Conservation (phyloP, 2,888 invertebrate genomes). For the Acanthosepion pharaonis region DNA sequence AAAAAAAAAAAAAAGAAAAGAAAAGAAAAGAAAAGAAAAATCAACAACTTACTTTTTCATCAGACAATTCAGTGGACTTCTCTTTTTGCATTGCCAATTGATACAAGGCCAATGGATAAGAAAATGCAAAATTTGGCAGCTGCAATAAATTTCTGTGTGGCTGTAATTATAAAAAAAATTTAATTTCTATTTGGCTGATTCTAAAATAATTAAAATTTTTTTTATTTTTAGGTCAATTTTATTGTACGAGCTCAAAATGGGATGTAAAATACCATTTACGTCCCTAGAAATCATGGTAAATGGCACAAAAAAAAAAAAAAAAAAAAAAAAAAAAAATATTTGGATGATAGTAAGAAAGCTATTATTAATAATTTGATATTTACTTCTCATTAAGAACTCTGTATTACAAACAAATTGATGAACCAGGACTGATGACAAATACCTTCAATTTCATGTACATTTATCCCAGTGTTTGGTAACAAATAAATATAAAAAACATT, state of each 20-base stretch:
- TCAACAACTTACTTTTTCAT: constrained; percentile 76
- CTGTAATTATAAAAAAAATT: constrained; percentile 58
- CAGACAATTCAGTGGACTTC: constrained; percentile 71
- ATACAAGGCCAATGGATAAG: constrained; percentile 81
- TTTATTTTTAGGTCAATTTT: too few species aligned
- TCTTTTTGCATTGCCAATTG: constrained; percentile 57
- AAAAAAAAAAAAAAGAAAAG: too few species aligned
- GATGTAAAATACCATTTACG: too few species aligned
- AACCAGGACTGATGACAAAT: too few species aligned
- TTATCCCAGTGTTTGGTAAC: neutral
- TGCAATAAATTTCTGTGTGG: constrained; percentile 82
- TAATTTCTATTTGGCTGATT: too few species aligned
- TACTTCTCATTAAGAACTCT: too few species aligned
- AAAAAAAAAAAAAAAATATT: neutral
- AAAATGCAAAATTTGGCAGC: constrained; percentile 90
- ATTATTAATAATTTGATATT: too few species aligned
- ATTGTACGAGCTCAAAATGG: too few species aligned
- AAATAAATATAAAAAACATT: neutral
- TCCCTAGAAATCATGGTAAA: neutral
- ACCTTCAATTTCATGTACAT: too few species aligned
- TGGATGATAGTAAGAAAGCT: too few species aligned
- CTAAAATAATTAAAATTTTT: too few species aligned
- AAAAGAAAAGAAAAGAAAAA: neutral
- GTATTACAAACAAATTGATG: too few species aligned
- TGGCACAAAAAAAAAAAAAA: neutral